These are phyloP conservation scores for Perdita meconis DNA, from an alignment of 2,888 invertebrate species.

Conservation along the genomic window DNA sequence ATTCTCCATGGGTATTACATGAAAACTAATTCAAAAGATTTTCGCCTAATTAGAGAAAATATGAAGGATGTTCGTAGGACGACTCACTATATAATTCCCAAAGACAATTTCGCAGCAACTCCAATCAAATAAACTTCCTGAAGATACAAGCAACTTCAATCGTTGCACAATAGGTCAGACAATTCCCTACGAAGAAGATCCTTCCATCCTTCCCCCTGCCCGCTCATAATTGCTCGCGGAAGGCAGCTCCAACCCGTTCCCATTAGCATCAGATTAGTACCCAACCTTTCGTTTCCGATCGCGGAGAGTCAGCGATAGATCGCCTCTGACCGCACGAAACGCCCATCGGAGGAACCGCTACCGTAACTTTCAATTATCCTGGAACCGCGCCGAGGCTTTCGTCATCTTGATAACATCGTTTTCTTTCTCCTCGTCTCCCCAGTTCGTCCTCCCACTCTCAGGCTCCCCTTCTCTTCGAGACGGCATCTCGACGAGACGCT, in stretches of 20 bases:
- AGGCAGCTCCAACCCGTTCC: constrained; percentile 28
- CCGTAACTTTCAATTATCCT: constrained; percentile 76
- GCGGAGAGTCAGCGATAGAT: constrained; percentile 20
- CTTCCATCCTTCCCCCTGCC: no score
- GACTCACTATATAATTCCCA: no score
- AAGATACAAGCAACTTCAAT: no score
- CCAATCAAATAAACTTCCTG: no score
- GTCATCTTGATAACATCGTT: constrained; percentile 74
- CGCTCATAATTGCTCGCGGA: constrained; percentile 8
- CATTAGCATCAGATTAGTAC: constrained; percentile 54
- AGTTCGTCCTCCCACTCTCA: constrained; percentile 7
- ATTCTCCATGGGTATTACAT: background rate
- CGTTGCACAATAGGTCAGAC: background rate
- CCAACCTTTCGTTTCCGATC: constrained; percentile 29
- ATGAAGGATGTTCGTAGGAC: no score
- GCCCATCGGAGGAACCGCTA: constrained; percentile 36
- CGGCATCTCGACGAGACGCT: constrained; percentile 11
- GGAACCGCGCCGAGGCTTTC: constrained; percentile 65
- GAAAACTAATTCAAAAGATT: background rate
- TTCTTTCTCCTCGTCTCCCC: constrained; percentile 39
- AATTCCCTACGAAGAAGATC: background rate
- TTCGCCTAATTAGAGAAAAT: no score
- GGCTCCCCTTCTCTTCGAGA: constrained; percentile 26
- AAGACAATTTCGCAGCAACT: no score
- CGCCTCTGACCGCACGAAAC: constrained; percentile 8